Base-by-base conservation (phyloP, 2,888 invertebrate genomes). In the Lycaena phlaeas region DNA sequence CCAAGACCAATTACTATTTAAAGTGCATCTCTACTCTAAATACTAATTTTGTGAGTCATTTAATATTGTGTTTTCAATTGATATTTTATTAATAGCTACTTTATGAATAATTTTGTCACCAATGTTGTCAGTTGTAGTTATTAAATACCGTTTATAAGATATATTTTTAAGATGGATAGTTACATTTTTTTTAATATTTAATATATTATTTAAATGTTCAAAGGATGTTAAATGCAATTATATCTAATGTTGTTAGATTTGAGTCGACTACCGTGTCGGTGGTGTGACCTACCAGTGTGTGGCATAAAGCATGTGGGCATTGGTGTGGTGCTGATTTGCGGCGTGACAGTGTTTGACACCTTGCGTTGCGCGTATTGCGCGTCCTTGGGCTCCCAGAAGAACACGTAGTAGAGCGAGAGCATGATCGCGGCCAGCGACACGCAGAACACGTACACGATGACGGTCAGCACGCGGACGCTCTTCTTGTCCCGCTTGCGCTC, bases 391-490 rank as follows among this genome's bases (percentile, higher is more conserved):
- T 95, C 92, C 96, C 97, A 97, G 69, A 97, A 89, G 81, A 96
- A 93, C 58, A 95, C 92, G 85, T 97, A 97, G 86, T 97, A 97
- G 38, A 96, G 87, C 9, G 96, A 96, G 51, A 97, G 87, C 86
- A 96, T 93, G 60, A 96, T 95, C 38, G 96, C 97, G 12, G 96
- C 96, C 62, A 96, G 86, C 30, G 96, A 97, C 56, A 97, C 97
- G 69, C 95, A 94, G 73, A 97, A 91, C 53, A 97, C 92, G 82
- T 97, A 97, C 39, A 96, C 94, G 59, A 96, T 88, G 53, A 97
- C 97, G 14, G 97, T 97, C 61, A 97, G 88, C 56, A 97, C 93
- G 51, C 96, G 89, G 50, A 96, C 91, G 75, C 92, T 89, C 85
- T 96, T 95, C 76, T 93, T 93, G 72, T 92, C 91, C 61, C 92